Evolutionary conservation across 2,888 invertebrate species (phyloP), one percentile per base, ranked within the genome.

Genomic region (Argynnis bischoffii): DNA sequence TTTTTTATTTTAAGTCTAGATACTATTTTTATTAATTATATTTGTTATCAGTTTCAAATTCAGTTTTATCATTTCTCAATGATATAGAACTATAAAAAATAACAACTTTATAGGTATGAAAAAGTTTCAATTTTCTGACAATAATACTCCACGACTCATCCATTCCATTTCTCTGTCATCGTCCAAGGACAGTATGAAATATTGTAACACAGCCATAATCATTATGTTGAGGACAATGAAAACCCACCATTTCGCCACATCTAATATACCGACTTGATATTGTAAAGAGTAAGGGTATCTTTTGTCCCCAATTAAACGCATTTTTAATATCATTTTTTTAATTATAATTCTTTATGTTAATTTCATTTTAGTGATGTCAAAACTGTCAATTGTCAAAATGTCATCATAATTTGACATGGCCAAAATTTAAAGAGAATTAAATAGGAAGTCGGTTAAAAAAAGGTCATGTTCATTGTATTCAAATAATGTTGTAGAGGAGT

Each of bases 161-260:
- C 84, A 80, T 1, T 89, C 86, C 73, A 89, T 69, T 50, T 87
- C 87, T 13, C 75, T 74, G 16, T 85, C 76, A 3, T 80, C 72
- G 21, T 79, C 75, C 0, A 81, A 13, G 41, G 76, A 72, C 16
- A 86, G 63, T 59, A 89, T 77, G 0, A 85, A 55, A 67, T 83
- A 89, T 71, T 87, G 84, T 0, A 83, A 70, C 1, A 73, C 72
- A 41, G 75, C 76, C 86, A 90, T 90, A 0, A 89, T 8, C 1
- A 86, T 35, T 11, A 89, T 79, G 55, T 85, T 81, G 0, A 84
- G 4, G 0, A 80, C 5, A 1, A 87, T 74, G 6, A 80, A 81
- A 0, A 78, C 56, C 4, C 79, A 69, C 82, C 82, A 88, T 71
- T 72, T 77, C 3, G 81, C 13, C 0, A 83, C 64, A 21, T 86